Evolutionary conservation across 2,797 vertebrate genomes (phyloP).

Genomic region (Vultur gryphus): DNA sequence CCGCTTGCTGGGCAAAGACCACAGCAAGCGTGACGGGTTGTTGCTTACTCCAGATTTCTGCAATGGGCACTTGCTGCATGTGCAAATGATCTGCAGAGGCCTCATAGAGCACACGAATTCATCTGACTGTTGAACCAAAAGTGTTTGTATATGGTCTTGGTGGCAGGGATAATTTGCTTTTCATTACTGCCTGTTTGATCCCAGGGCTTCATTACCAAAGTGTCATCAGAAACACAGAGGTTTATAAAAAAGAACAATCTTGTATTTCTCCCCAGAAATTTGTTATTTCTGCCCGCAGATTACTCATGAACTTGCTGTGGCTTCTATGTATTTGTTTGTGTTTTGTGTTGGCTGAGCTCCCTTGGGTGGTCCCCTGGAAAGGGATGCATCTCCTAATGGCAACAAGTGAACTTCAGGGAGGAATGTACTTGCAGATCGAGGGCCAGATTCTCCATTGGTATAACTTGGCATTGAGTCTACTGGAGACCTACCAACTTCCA

Average conservation of each 20-base stretch:
- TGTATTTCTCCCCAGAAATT: background rate
- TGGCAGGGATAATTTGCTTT: background rate
- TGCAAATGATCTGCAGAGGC: background rate
- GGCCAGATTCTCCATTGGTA: background rate
- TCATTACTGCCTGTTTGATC: background rate
- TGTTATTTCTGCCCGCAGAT: background rate
- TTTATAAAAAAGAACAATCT: background rate
- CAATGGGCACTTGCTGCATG: background rate
- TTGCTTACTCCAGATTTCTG: background rate
- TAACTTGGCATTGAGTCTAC: background rate
- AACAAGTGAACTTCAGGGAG: background rate
- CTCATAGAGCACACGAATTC: background rate
- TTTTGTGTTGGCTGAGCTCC: background rate
- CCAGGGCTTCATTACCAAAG: background rate
- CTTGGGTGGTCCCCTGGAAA: background rate
- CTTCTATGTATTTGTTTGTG: background rate
- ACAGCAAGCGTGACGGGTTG: background rate
- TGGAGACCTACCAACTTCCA: background rate
- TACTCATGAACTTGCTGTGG: background rate
- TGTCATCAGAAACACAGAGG: background rate
- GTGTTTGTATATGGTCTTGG: background rate
- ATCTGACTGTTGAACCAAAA: background rate
- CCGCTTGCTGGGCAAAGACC: background rate
- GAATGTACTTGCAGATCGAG: background rate
- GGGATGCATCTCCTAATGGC: background rate